Evolutionary conservation across 2,888 invertebrate genomes (phyloP), one percentile per base, ranked within the genome.

Genomic region (Drosophila mimetica): DNA sequence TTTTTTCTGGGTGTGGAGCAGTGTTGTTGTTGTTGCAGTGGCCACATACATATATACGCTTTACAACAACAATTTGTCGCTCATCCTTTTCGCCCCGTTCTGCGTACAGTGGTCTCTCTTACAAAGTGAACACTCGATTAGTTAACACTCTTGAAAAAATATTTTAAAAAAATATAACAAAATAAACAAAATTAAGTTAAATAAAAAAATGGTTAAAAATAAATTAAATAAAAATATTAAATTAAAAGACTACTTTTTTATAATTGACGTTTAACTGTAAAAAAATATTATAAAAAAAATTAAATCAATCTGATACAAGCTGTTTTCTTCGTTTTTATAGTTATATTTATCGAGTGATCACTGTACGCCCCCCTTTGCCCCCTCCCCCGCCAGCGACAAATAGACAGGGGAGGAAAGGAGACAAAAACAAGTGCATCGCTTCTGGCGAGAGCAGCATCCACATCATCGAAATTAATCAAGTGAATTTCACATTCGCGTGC

Each of bases 401-500:
- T 41, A 52, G 52, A 18, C 39, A 37, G 51, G 9, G 11, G 13
- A 25, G 28, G 1, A n/a, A 52, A 30, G 28, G n/a, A 18, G 28
- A 18, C 25, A 41, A 28, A 66, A 51, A 66, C 51, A 65, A 65
- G 66, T 51, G 63, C 63, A 63, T 51, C 51, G 51, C 54, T 20
- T 44, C 14, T 25, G 14, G 44, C 44, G 9, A 28, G 51, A 34
- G 41, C 63, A 50, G 66, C 55, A 28, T 18, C 52, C 22, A n/a
- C 66, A 48, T 50, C 41, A 50, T 66, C 34, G 34, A 28, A 51
- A 63, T 63, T 63, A 51, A 63, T 63, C 41, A 66, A 63, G 41
- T 51, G 52, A 66, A 51, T 51, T 28, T 41, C 32, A 14, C 50
- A 50, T 65, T 63, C 41, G 51, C 34, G 59, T 20, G 20, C 59